Percentiles rank a stretch among this genome's conserved stretches.
Evolutionary conservation across 2,888 invertebrate genomes (phyloP).

Genomic region (Protonemura montana): DNA sequence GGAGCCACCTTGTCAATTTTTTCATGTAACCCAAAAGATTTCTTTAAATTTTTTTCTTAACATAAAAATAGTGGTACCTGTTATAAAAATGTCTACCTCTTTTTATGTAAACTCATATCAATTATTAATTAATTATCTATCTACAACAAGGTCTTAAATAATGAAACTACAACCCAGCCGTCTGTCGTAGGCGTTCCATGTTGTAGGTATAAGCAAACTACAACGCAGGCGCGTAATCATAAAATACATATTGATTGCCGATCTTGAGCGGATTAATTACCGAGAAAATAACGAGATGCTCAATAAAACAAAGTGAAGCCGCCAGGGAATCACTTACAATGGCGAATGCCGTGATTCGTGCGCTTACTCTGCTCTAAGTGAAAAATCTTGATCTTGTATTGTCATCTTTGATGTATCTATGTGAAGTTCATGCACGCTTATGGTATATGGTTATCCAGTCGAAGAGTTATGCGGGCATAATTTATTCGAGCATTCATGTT

Average conservation of each 20-base stretch:
- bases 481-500: conserved; percentile 7
- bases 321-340: not conserved
- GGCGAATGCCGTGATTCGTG: not conserved
- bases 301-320: not conserved
- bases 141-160: not conserved
- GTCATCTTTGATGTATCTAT: not conserved
- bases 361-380: not conserved
- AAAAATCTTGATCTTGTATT: conserved; percentile 12
- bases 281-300: not conserved
- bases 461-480: not conserved
- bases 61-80: not conserved
- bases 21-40: not conserved
- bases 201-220: not conserved
- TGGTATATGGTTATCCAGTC: not conserved
- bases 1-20: no score
- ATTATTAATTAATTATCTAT: not conserved
- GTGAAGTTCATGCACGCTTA: not conserved
- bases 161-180: not conserved
- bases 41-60: not conserved
- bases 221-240: not conserved
- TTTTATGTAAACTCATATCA: not conserved
- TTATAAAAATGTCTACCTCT: not conserved
- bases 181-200: not conserved
- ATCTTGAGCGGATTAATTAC: not conserved
- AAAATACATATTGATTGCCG: not conserved